Evolutionary conservation across 1,140 invertebrate species (phyloP).

Genomic region (Aleiodes sp.): DNA sequence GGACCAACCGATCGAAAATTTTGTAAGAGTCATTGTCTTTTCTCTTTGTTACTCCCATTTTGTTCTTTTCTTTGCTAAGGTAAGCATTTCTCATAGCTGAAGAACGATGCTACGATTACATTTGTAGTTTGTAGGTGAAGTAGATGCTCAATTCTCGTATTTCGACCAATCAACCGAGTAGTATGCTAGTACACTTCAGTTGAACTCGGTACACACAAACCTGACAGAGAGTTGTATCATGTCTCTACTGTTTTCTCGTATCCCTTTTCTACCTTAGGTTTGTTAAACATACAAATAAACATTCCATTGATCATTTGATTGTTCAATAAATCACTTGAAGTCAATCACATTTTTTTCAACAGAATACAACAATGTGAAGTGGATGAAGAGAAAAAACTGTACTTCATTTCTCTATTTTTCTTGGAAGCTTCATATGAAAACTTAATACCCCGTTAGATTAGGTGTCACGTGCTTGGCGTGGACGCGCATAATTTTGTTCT

Average conservation of each 20-base stretch:
- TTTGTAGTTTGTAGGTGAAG: slow-evolving; percentile 5
- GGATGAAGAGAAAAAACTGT: background rate
- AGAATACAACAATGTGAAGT: background rate
- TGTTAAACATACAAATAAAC: slow-evolving; percentile 20
- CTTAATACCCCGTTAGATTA: slow-evolving; percentile 27
- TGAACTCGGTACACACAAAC: background rate
- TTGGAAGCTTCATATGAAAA: slow-evolving; percentile 24
- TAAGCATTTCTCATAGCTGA: slow-evolving; percentile 28
- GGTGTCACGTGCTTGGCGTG: slow-evolving; percentile 42
- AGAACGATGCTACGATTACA: slow-evolving; percentile 26
- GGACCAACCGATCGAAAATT: slow-evolving; percentile 30
- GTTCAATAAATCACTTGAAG: slow-evolving; percentile 6
- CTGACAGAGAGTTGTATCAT: background rate
- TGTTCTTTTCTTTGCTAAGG: slow-evolving; percentile 10
- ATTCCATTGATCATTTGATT: slow-evolving; percentile 2
- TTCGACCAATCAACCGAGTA: slow-evolving; percentile 30
- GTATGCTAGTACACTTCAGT: slow-evolving; percentile 26
- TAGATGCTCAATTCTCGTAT: slow-evolving; percentile 38
- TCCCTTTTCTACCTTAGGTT: background rate
- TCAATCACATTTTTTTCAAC: background rate
- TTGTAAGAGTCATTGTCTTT: slow-evolving; percentile 31
- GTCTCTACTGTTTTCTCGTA: slow-evolving; percentile 20
- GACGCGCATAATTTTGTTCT: slow-evolving; percentile 45
- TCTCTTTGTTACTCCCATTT: background rate
- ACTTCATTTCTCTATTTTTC: background rate